A percentile compares a stretch with the other conserved stretches of the same genome.
These are phyloP conservation scores for Dasysyrphus albostriatus DNA, from an alignment of 2,888 invertebrate genomes.

Conservation along the genomic window DNA sequence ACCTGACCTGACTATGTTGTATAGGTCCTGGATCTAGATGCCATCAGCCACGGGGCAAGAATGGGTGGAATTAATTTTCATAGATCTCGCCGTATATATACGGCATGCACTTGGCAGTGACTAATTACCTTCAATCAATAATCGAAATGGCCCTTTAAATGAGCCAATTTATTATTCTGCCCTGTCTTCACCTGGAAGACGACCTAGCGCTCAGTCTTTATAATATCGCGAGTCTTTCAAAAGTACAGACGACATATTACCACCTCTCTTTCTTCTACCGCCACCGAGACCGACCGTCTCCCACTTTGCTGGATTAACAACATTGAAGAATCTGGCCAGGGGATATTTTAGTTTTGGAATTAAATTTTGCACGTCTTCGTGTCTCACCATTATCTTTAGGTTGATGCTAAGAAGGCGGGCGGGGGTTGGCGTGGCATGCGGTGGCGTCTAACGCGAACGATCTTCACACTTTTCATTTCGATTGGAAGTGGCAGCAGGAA, in stretches of 20 bases:
- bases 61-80: constrained; percentile 75
- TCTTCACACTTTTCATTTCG: constrained; percentile 70
- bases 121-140: constrained; percentile 74
- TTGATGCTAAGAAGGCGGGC: neutral
- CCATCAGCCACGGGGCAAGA: constrained; percentile 34
- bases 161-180: constrained; percentile 67
- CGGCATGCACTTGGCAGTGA: constrained; percentile 63
- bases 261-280: neutral
- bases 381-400: constrained; percentile 4
- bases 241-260: constrained; percentile 27
- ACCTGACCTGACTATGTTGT: neutral
- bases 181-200: constrained; percentile 67
- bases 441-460: constrained; percentile 51
- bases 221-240: constrained; percentile 11
- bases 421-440: neutral
- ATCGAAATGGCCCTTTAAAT: constrained; percentile 74
- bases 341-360: constrained; percentile 66
- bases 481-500: constrained; percentile 58
- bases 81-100: constrained; percentile 60
- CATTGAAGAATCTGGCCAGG: constrained; percentile 31
- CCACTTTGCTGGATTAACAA: constrained; percentile 23
- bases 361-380: constrained; percentile 55
- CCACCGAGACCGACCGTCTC: neutral
- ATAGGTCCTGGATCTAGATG: neutral
- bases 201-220: constrained; percentile 35